Conservation (phyloP, 1,140 invertebrate genomes). For the Camponotus pennsylvanicus region DNA sequence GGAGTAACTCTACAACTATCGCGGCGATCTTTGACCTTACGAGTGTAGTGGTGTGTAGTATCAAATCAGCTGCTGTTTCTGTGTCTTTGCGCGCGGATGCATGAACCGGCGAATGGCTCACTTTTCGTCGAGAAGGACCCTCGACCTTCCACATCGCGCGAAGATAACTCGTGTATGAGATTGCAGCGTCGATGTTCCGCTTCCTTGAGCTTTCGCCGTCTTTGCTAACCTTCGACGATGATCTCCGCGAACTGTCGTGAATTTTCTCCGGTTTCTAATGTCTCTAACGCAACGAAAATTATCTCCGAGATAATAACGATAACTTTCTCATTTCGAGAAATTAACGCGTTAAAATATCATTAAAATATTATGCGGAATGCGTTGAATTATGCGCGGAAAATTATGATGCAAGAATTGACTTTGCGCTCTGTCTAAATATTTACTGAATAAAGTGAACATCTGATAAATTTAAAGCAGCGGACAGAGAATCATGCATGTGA, state of each 20-base stretch:
- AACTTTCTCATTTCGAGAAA: not conserved
- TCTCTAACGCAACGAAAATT: not conserved
- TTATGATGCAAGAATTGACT: not conserved
- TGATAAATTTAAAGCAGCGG: not conserved
- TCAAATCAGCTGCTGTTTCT: constrained; percentile 60
- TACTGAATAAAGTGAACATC: not conserved
- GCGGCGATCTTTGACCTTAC: constrained; percentile 55
- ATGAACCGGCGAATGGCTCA: constrained; percentile 36
- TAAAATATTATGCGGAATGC: not conserved
- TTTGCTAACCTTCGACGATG: constrained; percentile 34
- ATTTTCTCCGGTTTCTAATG: constrained; percentile 14
- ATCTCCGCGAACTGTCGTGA: constrained; percentile 41
- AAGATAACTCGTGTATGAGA: constrained; percentile 54
- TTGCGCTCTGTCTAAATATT: not conserved
- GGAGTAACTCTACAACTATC: not conserved
- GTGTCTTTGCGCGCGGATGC: constrained; percentile 47
- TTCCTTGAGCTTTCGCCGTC: constrained; percentile 58
- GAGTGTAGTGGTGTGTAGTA: constrained; percentile 19
- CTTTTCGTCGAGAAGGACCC: constrained; percentile 65
- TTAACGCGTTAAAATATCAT: not conserved
- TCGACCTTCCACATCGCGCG: constrained; percentile 47
- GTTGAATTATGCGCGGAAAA: not conserved
- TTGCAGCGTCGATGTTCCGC: constrained; percentile 60
- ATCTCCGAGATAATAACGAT: not conserved
- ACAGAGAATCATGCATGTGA: not conserved